phyloP scores from a whole-genome alignment of 64 coral and sea anemone species.

The Hydrozoanthus tunicans region DNA sequence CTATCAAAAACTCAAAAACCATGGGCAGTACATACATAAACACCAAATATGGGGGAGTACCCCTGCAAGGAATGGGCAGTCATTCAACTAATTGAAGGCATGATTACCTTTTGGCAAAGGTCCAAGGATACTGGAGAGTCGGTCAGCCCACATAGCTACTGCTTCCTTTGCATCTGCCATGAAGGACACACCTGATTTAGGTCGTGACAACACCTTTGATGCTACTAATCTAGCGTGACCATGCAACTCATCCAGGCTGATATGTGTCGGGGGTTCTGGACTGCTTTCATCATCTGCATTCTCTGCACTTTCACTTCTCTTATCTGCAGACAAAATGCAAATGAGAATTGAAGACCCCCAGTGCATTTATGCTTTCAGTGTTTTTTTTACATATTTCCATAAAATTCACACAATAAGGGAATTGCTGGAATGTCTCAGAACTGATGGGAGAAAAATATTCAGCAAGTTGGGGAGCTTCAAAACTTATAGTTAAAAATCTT shows the following conservation, averaged over 20 bases:
- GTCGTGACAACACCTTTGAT: constrained; percentile 67
- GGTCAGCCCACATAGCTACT: constrained; percentile 86
- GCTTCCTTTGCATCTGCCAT: constrained; percentile 75
- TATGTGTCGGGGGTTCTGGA: constrained; percentile 51
- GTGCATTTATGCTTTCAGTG: no score
- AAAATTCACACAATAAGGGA: neutral
- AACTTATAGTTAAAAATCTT: no score
- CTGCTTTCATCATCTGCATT: neutral
- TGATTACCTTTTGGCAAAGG: constrained; percentile 63
- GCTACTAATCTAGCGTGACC: constrained; percentile 70
- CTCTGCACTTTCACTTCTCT: neutral
- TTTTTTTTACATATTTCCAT: neutral
- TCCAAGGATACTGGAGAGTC: constrained; percentile 69
- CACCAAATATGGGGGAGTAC: neutral
- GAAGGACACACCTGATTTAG: constrained; percentile 74
- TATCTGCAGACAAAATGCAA: neutral
- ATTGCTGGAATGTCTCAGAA: no score
- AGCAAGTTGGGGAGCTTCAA: no score
- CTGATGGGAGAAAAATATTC: no score
- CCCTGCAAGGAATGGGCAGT: neutral
- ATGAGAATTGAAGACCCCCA: neutral
- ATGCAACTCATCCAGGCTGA: constrained; percentile 83
- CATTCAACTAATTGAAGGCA: neutral
- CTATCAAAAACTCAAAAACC: no score
- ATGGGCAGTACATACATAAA: neutral